These are phyloP conservation scores for Bujurquina vittata DNA, from an alignment of 2,113 vertebrate genomes.

Conservation along the genomic window DNA sequence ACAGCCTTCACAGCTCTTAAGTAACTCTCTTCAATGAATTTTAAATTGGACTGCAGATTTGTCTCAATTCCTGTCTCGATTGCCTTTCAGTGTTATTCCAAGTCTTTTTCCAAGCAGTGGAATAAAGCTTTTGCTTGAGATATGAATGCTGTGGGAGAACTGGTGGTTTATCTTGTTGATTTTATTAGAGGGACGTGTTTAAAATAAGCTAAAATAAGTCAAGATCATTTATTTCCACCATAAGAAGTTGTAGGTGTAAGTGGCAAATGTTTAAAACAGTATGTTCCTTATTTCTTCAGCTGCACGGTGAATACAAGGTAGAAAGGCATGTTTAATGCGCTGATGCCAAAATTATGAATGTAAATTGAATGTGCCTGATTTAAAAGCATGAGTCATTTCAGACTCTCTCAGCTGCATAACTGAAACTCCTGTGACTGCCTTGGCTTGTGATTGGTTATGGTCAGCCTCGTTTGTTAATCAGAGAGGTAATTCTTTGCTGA, in stretches of 20 bases:
- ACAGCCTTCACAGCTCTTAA: conserved; percentile 17
- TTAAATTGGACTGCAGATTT: not conserved
- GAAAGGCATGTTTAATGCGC: conserved; percentile 49
- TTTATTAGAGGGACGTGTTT: not conserved
- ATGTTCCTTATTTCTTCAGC: conserved; percentile 17
- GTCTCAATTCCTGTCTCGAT: not conserved
- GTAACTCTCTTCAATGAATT: not conserved
- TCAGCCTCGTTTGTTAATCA: conserved; percentile 32
- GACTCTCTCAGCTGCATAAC: conserved; percentile 7
- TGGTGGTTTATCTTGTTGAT: not conserved
- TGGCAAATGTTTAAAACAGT: conserved; percentile 15
- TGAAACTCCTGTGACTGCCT: conserved; percentile 5
- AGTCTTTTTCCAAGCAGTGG: not conserved
- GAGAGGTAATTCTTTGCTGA: conserved; percentile 10
- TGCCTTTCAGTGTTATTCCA: not conserved
- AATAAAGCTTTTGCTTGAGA: conserved; percentile 15
- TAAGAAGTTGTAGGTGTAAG: conserved; percentile 17
- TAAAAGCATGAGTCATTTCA: conserved; percentile 46
- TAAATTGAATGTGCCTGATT: conserved; percentile 38
- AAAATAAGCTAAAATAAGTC: not conserved
- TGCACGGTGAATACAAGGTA: conserved; percentile 52
- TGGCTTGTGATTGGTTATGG: conserved; percentile 18
- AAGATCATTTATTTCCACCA: conserved; percentile 14
- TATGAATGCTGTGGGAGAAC: conserved; percentile 25
- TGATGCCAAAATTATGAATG: conserved; percentile 23